Percentiles rank a stretch among this genome's conserved stretches.
These are phyloP conservation scores for Calephelis perditalis DNA, from an alignment of 2,888 invertebrate species.

Conservation along the genomic window DNA sequence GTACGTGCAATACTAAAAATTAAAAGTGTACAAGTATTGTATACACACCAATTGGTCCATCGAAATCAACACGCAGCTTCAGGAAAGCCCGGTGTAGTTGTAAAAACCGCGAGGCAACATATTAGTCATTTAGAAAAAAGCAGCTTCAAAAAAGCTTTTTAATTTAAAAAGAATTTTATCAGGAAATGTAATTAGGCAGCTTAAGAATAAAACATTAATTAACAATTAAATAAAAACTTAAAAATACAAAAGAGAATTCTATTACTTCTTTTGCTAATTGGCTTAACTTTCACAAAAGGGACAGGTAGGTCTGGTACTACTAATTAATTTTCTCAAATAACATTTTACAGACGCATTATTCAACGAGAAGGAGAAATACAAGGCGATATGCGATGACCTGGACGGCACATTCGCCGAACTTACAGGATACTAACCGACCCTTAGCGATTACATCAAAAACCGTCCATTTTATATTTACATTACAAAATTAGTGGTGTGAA, in stretches of 20 bases:
- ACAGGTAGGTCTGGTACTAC: conserved; percentile 29
- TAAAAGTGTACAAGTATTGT: too few relatives aligned
- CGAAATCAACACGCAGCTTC: too few relatives aligned
- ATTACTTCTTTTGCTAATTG: conserved; percentile 44
- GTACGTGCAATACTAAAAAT: too few relatives aligned
- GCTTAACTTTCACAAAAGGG: conserved; percentile 45
- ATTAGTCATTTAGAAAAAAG: too few relatives aligned
- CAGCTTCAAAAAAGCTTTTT: too few relatives aligned
- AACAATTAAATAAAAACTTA: conserved; percentile 26
- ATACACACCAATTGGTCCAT: too few relatives aligned
- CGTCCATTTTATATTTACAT: conserved; percentile 45
- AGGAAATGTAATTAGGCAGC: neutral
- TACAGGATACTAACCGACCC: conserved; percentile 91
- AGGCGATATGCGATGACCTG: conserved; percentile 98
- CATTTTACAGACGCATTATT: conserved; percentile 88
- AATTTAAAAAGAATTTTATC: neutral
- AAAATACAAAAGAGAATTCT: conserved; percentile 47
- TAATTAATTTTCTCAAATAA: conserved; percentile 52
- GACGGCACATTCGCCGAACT: conserved; percentile 98
- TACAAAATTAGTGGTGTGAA: conserved; percentile 31
- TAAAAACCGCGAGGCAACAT: too few relatives aligned
- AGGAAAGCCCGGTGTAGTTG: too few relatives aligned
- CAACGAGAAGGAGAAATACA: conserved; percentile 95
- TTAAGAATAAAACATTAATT: too few relatives aligned
- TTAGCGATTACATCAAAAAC: conserved; percentile 61